Percentiles rank a stretch among this genome's conserved stretches.
These are phyloP conservation scores for Trichoplax adhaerens DNA, from an alignment of 37 sponge, comb jelly and placozoan genomes.

Conservation along the genomic window DNA sequence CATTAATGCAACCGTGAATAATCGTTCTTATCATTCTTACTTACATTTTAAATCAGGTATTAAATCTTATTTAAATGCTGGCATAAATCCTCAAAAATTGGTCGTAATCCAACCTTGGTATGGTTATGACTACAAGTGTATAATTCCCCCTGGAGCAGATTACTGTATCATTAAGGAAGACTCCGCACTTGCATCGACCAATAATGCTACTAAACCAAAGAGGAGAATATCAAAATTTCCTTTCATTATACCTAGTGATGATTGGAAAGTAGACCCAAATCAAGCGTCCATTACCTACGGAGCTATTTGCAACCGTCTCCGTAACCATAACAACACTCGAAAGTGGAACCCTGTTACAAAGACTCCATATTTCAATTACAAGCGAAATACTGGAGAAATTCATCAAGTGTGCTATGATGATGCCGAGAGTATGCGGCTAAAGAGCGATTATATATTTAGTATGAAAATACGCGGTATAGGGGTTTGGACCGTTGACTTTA, in stretches of 20 bases:
- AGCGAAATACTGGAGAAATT: constrained; percentile 2
- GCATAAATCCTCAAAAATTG: constrained; percentile 34
- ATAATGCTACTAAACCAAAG: no score
- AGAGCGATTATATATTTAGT: constrained; percentile 28
- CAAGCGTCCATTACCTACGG: no score
- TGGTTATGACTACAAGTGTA: constrained; percentile 70
- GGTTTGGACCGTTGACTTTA: no score
- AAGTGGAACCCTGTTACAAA: constrained; percentile 22
- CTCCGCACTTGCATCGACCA: no score
- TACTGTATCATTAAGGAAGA: no score
- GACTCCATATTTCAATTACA: constrained; percentile 38
- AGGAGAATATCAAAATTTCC: no score
- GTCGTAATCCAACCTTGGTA: constrained; percentile 76
- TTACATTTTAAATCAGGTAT: constrained; percentile 3
- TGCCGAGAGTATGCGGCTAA: constrained; percentile 46
- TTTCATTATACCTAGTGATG: no score
- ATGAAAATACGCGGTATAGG: no score
- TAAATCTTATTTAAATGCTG: constrained; percentile 16
- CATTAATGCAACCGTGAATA: no score
- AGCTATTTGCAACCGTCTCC: no score
- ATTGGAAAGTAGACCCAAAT: no score
- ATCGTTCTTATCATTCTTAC: no score
- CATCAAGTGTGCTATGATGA: constrained; percentile 84
- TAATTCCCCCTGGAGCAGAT: background rate
- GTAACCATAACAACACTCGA: background rate